phyloP scores from a whole-genome alignment of 2,113 vertebrate genomes.

The Castor canadensis region DNA sequence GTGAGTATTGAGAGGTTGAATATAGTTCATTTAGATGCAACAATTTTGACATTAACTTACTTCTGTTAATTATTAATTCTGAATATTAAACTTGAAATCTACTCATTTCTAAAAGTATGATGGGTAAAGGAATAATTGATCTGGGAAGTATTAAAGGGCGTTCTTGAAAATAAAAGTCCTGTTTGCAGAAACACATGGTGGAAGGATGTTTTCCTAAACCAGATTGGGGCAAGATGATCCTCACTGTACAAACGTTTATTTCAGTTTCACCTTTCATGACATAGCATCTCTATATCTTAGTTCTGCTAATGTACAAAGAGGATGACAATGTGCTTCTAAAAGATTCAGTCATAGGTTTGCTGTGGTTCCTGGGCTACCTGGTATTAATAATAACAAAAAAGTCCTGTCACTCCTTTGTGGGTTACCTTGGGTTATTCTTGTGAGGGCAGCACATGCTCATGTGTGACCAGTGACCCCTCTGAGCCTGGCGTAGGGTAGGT shows the following conservation, averaged over 20 bases:
- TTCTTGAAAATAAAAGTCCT: background rate
- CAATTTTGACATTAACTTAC: background rate
- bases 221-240: background rate
- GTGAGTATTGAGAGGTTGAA: background rate
- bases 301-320: background rate
- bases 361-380: background rate
- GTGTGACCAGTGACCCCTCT: too few species aligned
- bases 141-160: background rate
- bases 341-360: background rate
- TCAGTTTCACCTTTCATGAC: background rate
- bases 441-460: background rate
- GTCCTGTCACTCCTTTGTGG: background rate
- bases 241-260: background rate
- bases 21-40: background rate
- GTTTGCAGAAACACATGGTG: background rate
- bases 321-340: background rate
- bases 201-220: background rate
- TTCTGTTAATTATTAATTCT: background rate
- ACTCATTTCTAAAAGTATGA: background rate
- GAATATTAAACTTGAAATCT: background rate
- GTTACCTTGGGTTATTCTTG: background rate
- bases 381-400: background rate
- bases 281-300: background rate
- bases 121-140: background rate
- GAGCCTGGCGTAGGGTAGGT: too few species aligned